Conservation (phyloP, 2,888 invertebrate genomes). For the Aphrophora alni region DNA sequence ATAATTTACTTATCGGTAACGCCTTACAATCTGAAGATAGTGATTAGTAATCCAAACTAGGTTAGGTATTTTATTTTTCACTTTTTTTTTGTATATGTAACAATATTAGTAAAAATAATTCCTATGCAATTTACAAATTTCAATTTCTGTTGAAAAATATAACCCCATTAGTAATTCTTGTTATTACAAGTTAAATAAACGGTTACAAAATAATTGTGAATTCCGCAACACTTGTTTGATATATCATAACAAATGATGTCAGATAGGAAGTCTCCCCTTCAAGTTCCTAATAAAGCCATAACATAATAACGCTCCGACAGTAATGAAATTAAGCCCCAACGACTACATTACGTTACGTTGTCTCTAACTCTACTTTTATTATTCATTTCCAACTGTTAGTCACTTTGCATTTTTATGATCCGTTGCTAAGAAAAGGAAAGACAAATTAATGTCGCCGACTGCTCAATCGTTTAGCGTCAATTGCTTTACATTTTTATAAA, state of each 20-base stretch:
- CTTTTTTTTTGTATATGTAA: no score
- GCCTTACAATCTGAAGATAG: no score
- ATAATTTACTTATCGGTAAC: no score
- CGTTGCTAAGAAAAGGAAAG: neutral
- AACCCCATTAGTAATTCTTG: no score
- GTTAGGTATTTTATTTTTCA: no score
- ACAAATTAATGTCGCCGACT: neutral
- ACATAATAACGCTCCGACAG: neutral
- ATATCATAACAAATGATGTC: neutral
- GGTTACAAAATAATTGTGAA: no score
- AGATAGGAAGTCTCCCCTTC: neutral
- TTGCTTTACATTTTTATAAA: conserved; percentile 2
- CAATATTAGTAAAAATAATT: no score
- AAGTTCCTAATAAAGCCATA: neutral
- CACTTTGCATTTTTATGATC: conserved; percentile 2
- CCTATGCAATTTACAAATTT: no score
- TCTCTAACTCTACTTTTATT: neutral
- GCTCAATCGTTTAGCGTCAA: neutral
- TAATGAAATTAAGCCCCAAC: neutral
- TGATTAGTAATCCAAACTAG: no score
- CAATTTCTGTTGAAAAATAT: no score
- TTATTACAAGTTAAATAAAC: no score
- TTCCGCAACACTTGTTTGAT: no score
- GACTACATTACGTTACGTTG: neutral
- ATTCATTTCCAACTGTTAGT: conserved; percentile 9